These are phyloP conservation scores for Acrocera orbiculus DNA, from an alignment of 2,888 invertebrate genomes.

Conservation along the genomic window DNA sequence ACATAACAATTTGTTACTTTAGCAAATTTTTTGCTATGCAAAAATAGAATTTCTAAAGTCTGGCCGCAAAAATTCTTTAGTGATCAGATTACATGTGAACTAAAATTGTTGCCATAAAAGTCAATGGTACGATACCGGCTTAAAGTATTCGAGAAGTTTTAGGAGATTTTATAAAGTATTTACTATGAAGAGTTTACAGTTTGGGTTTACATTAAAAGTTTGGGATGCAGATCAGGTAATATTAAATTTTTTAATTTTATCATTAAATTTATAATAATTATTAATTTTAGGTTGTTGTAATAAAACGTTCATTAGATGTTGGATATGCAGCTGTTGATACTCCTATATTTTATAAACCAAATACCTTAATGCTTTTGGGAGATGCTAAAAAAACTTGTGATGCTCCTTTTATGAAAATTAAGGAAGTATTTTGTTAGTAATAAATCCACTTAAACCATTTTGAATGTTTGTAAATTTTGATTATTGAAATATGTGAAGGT, in stretches of 20 bases:
- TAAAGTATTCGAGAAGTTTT: no score
- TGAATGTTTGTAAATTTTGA: no score
- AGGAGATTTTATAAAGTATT: no score
- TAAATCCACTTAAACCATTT: not conserved
- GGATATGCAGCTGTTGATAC: constrained; percentile 87
- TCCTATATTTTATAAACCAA: constrained; percentile 78
- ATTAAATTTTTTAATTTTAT: not conserved
- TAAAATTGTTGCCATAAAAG: no score
- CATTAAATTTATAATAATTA: constrained; percentile 4
- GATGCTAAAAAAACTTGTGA: constrained; percentile 87
- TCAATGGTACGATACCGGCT: constrained; percentile 92
- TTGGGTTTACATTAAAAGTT: constrained; percentile 67
- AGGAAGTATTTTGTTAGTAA: constrained; percentile 17
- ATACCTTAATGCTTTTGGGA: constrained; percentile 72
- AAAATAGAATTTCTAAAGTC: no score
- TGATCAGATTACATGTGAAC: no score
- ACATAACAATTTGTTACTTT: constrained; percentile 82
- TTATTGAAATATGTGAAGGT: no score
- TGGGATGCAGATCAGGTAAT: constrained; percentile 69
- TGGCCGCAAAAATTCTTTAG: no score
- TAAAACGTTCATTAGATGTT: constrained; percentile 77
- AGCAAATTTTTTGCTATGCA: no score
- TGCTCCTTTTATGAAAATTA: constrained; percentile 51
- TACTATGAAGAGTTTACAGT: no score
- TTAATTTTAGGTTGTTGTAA: constrained; percentile 52